Evolutionary conservation across 35 echinoderm and acorn worm species (phyloP).

Genomic region (Hemicentrotus pulcherrimus): DNA sequence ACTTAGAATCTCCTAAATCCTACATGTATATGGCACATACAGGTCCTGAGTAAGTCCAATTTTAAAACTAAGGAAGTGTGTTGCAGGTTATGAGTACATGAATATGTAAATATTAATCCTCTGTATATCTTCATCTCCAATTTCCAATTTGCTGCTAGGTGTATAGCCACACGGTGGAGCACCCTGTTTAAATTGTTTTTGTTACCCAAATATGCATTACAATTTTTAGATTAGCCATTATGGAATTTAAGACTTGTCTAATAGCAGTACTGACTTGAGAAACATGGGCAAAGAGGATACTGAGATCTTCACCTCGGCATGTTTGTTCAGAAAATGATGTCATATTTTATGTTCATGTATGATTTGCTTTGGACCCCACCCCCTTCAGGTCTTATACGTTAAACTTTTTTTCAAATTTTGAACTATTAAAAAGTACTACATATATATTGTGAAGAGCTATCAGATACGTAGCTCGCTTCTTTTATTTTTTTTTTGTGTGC

Average conservation of each 20-base stretch:
- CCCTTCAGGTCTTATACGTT: background rate
- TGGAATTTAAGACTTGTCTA: background rate
- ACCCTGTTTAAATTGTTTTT: background rate
- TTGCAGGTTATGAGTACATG: background rate
- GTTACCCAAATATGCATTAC: background rate
- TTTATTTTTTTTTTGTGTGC: background rate
- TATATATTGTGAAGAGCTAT: background rate
- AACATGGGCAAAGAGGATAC: background rate
- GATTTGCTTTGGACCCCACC: background rate
- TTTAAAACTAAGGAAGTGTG: background rate
- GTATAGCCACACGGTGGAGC: background rate
- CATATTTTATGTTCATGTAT: background rate
- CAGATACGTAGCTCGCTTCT: background rate
- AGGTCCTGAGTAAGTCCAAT: background rate
- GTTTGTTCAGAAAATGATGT: background rate
- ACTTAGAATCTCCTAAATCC: background rate
- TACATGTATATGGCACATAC: background rate
- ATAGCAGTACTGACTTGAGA: background rate
- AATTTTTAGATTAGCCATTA: background rate
- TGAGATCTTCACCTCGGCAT: no score
- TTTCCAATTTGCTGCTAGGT: no score
- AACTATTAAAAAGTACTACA: background rate
- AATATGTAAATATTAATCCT: no score
- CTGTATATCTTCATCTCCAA: no score
- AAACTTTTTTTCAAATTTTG: background rate